Evolutionary conservation across 1,140 invertebrate species (phyloP).

Genomic region (Euura saliciscinereae): DNA sequence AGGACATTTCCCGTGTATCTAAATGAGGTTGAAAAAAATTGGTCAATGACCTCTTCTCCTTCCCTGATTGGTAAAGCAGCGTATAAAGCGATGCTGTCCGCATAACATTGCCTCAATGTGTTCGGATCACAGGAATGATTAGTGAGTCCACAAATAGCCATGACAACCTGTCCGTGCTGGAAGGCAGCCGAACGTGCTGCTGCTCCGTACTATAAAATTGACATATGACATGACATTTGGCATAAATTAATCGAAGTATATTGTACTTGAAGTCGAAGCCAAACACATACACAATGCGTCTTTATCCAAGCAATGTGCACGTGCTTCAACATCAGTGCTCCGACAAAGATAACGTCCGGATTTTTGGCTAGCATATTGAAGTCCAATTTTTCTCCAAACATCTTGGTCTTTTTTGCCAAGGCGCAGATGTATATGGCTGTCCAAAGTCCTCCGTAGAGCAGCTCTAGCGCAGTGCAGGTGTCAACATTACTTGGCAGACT

Average conservation of each 20-base stretch:
- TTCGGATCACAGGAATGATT: conserved; percentile 95
- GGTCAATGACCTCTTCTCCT: conserved; percentile 32
- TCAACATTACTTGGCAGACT: conserved; percentile 75
- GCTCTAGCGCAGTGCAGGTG: conserved; percentile 70
- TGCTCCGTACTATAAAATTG: conserved; percentile 41
- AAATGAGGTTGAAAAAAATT: background rate
- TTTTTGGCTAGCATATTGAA: background rate
- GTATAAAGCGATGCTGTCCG: conserved; percentile 62
- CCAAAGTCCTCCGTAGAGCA: conserved; percentile 75
- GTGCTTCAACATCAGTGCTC: background rate
- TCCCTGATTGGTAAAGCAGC: conserved; percentile 70
- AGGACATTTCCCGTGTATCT: background rate
- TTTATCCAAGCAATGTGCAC: background rate
- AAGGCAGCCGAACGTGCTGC: conserved; percentile 24
- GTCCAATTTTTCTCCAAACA: background rate
- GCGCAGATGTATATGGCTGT: conserved; percentile 72
- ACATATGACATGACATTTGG: background rate
- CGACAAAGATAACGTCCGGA: background rate
- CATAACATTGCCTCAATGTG: conserved; percentile 68
- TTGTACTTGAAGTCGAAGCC: background rate
- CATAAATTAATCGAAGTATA: background rate
- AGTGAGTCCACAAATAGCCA: conserved; percentile 78
- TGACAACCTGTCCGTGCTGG: conserved; percentile 70
- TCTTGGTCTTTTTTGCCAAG: conserved; percentile 22
- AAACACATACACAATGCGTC: background rate